Percentiles rank a stretch among this genome's conserved stretches.
These are phyloP conservation scores for Hypsibius dujardini DNA, from an alignment of 1,140 invertebrate genomes.

Conservation along the genomic window DNA sequence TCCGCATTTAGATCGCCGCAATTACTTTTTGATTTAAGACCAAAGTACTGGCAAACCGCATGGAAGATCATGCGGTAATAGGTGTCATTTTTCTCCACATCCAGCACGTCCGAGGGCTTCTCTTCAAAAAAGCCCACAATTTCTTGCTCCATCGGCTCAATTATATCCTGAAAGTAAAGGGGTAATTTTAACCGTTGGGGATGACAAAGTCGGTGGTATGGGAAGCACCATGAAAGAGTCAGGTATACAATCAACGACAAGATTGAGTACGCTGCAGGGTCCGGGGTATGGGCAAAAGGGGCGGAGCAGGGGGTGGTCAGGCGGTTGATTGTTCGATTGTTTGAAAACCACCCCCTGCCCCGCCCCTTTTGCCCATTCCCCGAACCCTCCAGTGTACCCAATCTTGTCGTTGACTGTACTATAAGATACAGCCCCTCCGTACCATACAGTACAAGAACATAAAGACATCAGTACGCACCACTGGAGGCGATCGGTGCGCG, in stretches of 20 bases:
- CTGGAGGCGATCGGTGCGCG: conserved; percentile 5
- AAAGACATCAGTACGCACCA: neutral
- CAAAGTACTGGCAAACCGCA: conserved; percentile 16
- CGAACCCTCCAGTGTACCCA: no score
- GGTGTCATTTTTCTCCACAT: neutral
- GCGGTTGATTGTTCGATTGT: no score
- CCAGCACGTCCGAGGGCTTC: neutral
- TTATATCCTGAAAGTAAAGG: neutral
- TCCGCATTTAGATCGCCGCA: neutral
- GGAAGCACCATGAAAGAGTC: neutral
- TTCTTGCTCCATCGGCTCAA: conserved; percentile 11
- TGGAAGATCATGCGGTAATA: conserved; percentile 16
- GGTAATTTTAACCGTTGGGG: neutral
- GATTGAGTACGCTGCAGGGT: no score
- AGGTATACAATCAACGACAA: neutral
- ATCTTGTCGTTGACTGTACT: no score
- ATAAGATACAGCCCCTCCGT: no score
- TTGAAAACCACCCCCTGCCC: no score
- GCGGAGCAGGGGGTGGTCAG: no score
- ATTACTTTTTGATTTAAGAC: neutral
- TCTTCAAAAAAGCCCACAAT: neutral
- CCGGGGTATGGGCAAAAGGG: neutral
- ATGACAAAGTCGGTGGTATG: no score
- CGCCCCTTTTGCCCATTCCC: no score
- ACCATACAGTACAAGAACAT: neutral